Evolutionary conservation across 2,797 vertebrate genomes (phyloP), one percentile per base, ranked within the genome.

Genomic region (Mormyrops boulengeri): DNA sequence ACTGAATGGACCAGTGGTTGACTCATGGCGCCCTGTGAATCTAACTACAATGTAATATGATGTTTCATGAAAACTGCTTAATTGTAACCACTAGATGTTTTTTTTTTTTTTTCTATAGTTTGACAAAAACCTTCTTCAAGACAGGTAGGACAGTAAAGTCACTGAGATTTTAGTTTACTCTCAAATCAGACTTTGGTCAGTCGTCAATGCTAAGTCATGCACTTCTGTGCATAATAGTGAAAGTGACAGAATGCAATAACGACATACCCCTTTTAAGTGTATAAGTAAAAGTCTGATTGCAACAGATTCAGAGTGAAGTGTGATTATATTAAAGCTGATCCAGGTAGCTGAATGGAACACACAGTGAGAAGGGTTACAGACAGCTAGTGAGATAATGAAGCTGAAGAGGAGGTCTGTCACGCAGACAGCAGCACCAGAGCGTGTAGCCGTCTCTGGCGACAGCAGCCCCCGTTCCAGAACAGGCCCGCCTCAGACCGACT

Each of bases 401-500:
- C 9, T 11, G 7, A 30, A 66, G 22, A 11, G 62, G 62, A 30
- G 9, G 22, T 66, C 62, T 30, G 62, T 66, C 62, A 66, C 30
- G 62, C 62, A 4, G 26, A 12, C 62, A 30, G 66, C 66, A 14
- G 30, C 11, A 11, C 26, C 26, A 34, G 66, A 19, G 19, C 0
- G 12, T 44, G 77, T 12, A 47, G 77, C 17, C 4, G 17, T n/a
- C 77, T 3, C 14, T 2, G 12, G 14, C 1, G 11, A 3, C 38
- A 5, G 44, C 22, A 22, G 82, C 19, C 7, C 14, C 2, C 17
- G 17, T n/a, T n/a, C 38, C 17, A n/a, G 9, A 47, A 47, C 38
- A n/a, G 11, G 34, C 2, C 26, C 87, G 14, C 26, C 44, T 90
- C 94, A 97, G 1, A 96, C 97, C 1, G 97, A 97, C 91, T 98